phyloP scores from a whole-genome alignment of 2,888 invertebrate genomes.

The Dicroscelio sp. region DNA sequence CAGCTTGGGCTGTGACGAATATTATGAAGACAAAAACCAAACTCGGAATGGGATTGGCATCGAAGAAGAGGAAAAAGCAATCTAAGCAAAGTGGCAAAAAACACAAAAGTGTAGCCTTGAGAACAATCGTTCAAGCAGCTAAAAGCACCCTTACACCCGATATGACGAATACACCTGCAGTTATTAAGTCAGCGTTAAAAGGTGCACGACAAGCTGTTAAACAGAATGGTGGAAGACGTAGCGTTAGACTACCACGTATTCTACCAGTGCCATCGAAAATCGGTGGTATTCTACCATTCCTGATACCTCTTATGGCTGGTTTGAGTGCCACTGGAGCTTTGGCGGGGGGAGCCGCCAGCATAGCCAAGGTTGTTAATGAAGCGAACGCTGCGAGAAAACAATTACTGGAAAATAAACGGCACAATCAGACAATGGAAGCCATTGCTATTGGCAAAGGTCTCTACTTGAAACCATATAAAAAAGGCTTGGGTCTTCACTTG shows the following conservation, averaged over 20 bases:
- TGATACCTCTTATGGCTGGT: not conserved
- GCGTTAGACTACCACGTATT: not conserved
- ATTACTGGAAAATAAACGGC: not conserved
- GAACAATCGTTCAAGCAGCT: not conserved
- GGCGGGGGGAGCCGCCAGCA: not conserved
- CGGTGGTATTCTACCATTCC: not conserved
- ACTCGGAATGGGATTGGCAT: slow-evolving; percentile 15
- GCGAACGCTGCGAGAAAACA: not conserved
- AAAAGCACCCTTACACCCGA: not conserved
- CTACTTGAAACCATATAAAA: slow-evolving; percentile 84
- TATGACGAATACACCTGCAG: not conserved
- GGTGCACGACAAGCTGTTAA: not conserved
- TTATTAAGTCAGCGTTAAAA: not conserved
- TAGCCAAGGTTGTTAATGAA: not conserved
- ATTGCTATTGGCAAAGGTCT: not conserved
- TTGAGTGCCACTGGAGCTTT: not conserved
- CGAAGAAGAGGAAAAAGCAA: not conserved
- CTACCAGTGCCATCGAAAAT: not conserved
- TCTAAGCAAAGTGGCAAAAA: not conserved
- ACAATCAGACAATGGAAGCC: not conserved
- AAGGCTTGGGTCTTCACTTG: not conserved
- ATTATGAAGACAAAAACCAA: slow-evolving; percentile 29
- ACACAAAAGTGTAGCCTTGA: not conserved
- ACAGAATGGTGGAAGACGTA: not conserved
- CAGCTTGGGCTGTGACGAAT: slow-evolving; percentile 5